Conservation (phyloP, 2,113 vertebrate species). For the Percopsis transmontana region DNA sequence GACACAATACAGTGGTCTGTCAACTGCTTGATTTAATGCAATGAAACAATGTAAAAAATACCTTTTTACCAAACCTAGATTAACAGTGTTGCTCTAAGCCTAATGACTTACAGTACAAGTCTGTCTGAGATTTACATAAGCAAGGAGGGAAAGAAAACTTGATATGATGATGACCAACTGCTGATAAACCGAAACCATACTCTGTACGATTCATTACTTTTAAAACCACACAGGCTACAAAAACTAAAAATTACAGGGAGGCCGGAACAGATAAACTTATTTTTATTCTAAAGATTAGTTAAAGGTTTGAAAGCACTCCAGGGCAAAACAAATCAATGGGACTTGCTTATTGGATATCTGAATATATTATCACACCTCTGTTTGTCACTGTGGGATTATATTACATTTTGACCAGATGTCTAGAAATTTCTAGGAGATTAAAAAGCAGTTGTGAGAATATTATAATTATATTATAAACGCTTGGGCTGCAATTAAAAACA, state of each 20-base stretch:
- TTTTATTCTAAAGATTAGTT: too few species aligned
- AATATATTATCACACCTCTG: too few species aligned
- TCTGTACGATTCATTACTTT: background rate
- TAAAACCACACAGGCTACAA: background rate
- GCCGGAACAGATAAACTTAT: too few species aligned
- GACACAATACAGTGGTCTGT: too few species aligned
- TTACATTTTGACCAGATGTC: background rate
- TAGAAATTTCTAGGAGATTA: background rate
- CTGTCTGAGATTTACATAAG: background rate
- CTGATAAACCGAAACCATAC: background rate
- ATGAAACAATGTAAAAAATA: too few species aligned
- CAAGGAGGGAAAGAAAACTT: background rate
- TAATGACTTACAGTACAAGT: conserved; percentile 8
- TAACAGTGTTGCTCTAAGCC: background rate
- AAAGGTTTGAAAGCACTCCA: too few species aligned
- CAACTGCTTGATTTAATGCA: too few species aligned
- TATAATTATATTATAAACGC: background rate
- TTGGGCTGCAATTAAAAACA: background rate
- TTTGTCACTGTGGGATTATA: too few species aligned
- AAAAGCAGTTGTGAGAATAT: conserved; percentile 1
- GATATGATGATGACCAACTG: background rate
- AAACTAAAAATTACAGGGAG: too few species aligned
- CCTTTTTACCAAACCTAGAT: background rate
- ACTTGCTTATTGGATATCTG: too few species aligned
- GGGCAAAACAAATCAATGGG: too few species aligned